Evolutionary conservation across 2,888 invertebrate genomes (phyloP).

Genomic region (Troides aeacus): DNA sequence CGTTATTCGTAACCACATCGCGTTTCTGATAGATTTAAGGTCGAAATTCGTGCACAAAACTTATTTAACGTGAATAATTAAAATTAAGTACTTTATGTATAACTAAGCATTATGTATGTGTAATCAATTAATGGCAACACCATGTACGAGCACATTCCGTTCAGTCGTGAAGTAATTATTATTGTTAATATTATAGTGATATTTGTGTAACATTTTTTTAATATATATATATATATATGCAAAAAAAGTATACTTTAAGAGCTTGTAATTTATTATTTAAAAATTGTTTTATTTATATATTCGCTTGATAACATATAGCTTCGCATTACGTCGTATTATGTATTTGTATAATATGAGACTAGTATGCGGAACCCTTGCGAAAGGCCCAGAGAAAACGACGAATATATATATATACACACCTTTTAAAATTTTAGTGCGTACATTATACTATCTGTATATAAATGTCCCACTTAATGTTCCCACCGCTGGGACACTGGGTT

Average conservation of each 20-base stretch:
- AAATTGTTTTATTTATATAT: slow-evolving; percentile 26
- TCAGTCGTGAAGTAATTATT: slow-evolving; percentile 59
- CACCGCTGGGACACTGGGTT: too few relatives aligned
- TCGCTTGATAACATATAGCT: slow-evolving; percentile 16
- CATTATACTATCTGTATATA: slow-evolving; percentile 4
- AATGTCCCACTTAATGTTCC: too few relatives aligned
- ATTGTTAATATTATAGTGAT: slow-evolving; percentile 52
- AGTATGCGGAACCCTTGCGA: slow-evolving; percentile 1
- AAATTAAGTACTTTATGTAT: slow-evolving; percentile 55
- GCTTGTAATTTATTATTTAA: slow-evolving; percentile 27
- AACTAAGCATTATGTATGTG: slow-evolving; percentile 36
- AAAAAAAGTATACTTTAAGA: slow-evolving; percentile 22
- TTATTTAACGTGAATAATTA: slow-evolving; percentile 56
- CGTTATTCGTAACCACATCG: slow-evolving; percentile 52
- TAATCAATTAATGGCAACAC: slow-evolving; percentile 54
- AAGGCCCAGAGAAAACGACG: slow-evolving; percentile 7
- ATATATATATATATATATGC: slow-evolving; percentile 4
- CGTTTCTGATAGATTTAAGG: slow-evolving; percentile 57
- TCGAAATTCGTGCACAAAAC: slow-evolving; percentile 67
- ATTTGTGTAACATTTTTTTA: slow-evolving; percentile 44
- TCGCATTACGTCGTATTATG: slow-evolving; percentile 19
- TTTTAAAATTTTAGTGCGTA: slow-evolving; percentile 16
- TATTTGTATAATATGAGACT: slow-evolving; percentile 10
- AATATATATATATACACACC: slow-evolving; percentile 2
- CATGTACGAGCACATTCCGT: slow-evolving; percentile 74